Base-by-base conservation (phyloP, 53 echinoderm and acorn worm genomes). In the Antedon mediterranea region DNA sequence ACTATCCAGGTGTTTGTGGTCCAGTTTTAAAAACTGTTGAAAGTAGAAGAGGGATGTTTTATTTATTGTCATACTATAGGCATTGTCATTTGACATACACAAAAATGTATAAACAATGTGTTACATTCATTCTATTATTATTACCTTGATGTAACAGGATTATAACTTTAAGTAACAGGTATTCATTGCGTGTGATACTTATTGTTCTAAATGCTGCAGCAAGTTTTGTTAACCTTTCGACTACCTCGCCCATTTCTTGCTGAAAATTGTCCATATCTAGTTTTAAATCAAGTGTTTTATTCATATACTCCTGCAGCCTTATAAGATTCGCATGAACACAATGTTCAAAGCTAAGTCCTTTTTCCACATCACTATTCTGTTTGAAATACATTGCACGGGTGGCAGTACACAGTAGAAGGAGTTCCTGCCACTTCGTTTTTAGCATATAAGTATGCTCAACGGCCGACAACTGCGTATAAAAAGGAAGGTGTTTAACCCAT, bases 401-500 rank as follows among this genome's bases (percentile, higher is more conserved):
- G 76, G 92, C 90, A 29, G 91, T 91, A 75, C 91, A 98, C 27
- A 98, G 85, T 6, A 98, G 85, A 70, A 98, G 82, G 6, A 98
- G 86, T 74, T 98, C 98, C 83, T 92, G 83, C 98, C 98, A 97
- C 57, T 97, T 97, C 29, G 98, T 89, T 83, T 97, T 97, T 27
- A 97, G 90, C 33, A 97, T 84, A 83, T 97, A 86, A 44, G 98
- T 97, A 87, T 97, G 98, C 78, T 97, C 98, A 9, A 87, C 86
- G 34, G 92, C 84, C 2, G 92, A 91, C 28, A 97, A 90, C 75
- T 89, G 92, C 43, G 98, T 97, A 85, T 88, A 98, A 81, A 98
- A 98, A 1, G 98, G 98, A 44, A 98, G 86, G 79, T 98, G 98
- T 76, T 92, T 92, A 26, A 98, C 98, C 98, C 98, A 98, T 76